A percentile compares a stretch with the other conserved stretches of the same genome.
Evolutionary conservation across 1,140 invertebrate species (phyloP).

Genomic region (Myzus persicae): DNA sequence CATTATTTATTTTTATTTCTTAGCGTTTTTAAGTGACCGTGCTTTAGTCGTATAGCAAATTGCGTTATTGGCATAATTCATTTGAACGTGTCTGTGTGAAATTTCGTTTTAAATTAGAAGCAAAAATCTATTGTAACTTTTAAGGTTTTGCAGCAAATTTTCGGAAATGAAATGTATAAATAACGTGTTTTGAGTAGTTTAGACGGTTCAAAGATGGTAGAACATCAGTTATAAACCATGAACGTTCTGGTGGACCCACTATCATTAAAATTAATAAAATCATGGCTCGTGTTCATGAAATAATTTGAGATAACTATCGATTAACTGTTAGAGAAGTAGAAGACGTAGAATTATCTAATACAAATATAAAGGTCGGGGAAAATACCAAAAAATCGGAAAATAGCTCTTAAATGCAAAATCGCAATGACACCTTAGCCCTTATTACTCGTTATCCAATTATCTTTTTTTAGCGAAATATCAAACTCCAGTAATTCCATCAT

Average conservation of each 20-base stretch:
- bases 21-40: not conserved
- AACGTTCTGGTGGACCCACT: constrained; percentile 9
- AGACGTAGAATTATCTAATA: not conserved
- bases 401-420: constrained; percentile 16
- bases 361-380: not conserved
- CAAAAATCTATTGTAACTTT: constrained; percentile 39
- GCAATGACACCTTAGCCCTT: constrained; percentile 61
- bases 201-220: constrained; percentile 55
- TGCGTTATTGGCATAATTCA: not conserved
- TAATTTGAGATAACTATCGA: not conserved
- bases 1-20: not conserved
- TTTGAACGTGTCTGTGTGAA: not conserved
- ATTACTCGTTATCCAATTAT: constrained; percentile 55
- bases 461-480: constrained; percentile 61
- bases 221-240: constrained; percentile 36
- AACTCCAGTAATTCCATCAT: constrained; percentile 58
- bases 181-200: constrained; percentile 39
- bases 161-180: not conserved
- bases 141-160: not conserved
- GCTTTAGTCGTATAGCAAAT: not conserved
- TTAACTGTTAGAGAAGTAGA: not conserved
- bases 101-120: not conserved
- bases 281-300: not conserved
- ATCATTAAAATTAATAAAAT: not conserved
- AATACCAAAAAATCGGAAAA: not conserved